Evolutionary conservation across 2,797 vertebrate species (phyloP).

Genomic region (Ataeniobius toweri): DNA sequence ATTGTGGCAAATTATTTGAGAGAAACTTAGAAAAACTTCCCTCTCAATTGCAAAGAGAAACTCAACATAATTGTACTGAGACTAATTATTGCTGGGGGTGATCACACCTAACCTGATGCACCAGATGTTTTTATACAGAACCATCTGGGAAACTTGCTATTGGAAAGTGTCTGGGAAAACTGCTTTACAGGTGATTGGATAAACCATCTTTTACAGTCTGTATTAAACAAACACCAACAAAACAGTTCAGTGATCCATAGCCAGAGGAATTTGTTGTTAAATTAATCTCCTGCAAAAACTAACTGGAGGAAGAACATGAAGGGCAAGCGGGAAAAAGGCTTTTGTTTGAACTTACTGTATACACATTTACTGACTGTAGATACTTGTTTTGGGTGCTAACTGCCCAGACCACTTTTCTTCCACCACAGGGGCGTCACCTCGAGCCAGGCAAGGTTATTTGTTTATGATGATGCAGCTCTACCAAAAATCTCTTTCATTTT

Average conservation of each 20-base stretch:
- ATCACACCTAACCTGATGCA: conserved; percentile 3
- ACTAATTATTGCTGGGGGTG: conserved; percentile 8
- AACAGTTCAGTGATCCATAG: not conserved
- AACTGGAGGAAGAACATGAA: not conserved
- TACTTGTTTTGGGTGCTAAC: not conserved
- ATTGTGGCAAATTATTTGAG: not conserved
- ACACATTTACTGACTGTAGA: not conserved
- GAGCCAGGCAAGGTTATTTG: not conserved
- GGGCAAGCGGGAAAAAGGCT: not conserved
- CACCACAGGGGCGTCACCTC: not conserved
- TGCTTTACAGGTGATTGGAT: conserved; percentile 2
- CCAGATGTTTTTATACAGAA: conserved; percentile 7
- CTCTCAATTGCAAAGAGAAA: not conserved
- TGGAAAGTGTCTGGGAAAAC: conserved; percentile 2
- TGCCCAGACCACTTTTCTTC: not conserved
- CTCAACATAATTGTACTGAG: not conserved
- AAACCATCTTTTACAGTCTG: not conserved
- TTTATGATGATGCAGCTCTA: not conserved
- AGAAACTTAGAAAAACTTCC: conserved; percentile 6
- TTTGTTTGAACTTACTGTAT: not conserved
- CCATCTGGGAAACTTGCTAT: conserved; percentile 7
- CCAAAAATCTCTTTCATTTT: not conserved
- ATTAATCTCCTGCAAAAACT: not conserved
- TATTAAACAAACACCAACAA: not conserved
- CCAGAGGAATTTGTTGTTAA: not conserved